Base-by-base conservation (phyloP, 2,888 invertebrate species). In the Parnassius orleans region DNA sequence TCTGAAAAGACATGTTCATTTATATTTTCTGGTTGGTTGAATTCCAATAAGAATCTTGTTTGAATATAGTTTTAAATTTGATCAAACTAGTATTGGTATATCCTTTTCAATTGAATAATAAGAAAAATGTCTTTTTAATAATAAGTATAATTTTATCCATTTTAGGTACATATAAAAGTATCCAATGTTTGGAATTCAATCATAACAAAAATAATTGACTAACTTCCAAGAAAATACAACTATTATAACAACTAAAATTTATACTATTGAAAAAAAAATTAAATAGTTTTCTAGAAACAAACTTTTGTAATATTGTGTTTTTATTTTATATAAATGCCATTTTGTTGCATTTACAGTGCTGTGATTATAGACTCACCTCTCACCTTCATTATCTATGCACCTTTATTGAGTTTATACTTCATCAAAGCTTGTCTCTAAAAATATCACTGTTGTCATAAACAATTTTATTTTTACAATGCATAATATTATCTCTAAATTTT, bases 11-110 rank as follows among this genome's bases (percentile, higher is more conserved):
- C 50, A 51, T 19, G n/a, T 53, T 10, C 44, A 51, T 46, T 9
- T 57, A 7, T 24, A 1, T 11, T n/a, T 3, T 12, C 10, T 19
- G 2, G 19, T 11, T 65, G 42, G 52, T 7, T 41, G 11, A 48
- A 5, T 68, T 79, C 79, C 68, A 66, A 66, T 74, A 71, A 64
- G 81, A 81, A 68, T 79, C 77, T 73, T 66, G 57, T 72, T 66
- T 60, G 71, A 57, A 53, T 50, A 24, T 50, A 51, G 60, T 2
- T 53, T 7, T 48, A 11, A 48, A 14, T 14, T 48, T 48, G 5
- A n/a, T 48, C 9, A 48, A 14, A 33, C 5, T 7, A 33, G 33
- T 33, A 33, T 33, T 33, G 7, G 5, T 33, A 33, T 33, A 33
- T 33, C 33, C 33, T 33, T 33, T 33, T 33, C 33, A 33, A 33